phyloP scores from a whole-genome alignment of 1,140 invertebrate species.

The Polyergus mexicanus region DNA sequence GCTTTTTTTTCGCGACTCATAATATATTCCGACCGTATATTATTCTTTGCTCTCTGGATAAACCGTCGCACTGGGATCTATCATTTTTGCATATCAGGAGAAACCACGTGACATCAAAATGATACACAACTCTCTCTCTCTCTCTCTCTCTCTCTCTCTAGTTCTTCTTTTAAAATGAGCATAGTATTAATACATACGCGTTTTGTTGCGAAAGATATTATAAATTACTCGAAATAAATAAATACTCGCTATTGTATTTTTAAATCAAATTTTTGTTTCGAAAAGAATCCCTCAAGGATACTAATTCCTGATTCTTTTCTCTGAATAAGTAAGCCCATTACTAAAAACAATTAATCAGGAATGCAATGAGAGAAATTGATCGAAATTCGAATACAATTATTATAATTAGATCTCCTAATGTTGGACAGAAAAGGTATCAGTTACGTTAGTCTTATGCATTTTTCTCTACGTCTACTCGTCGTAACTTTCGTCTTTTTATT shows the following conservation, averaged over 20 bases:
- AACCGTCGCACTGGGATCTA: slow-evolving; percentile 68
- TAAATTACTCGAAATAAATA: slow-evolving; percentile 17
- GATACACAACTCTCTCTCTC: slow-evolving; percentile 48
- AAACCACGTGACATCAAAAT: slow-evolving; percentile 59
- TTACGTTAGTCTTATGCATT: not conserved
- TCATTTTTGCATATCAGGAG: slow-evolving; percentile 74
- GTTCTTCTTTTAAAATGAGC: slow-evolving; percentile 39
- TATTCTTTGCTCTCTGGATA: slow-evolving; percentile 58
- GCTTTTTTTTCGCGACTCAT: slow-evolving; percentile 52
- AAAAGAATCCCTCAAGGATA: not conserved
- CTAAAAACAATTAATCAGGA: not conserved
- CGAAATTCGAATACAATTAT: not conserved
- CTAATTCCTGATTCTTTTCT: not conserved
- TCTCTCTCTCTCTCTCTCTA: too few relatives aligned
- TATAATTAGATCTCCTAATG: not conserved
- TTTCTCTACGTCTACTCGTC: not conserved
- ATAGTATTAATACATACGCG: not conserved
- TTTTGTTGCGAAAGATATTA: slow-evolving; percentile 3
- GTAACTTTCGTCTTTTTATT: slow-evolving; percentile 9
- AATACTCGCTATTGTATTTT: not conserved
- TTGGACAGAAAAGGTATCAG: not conserved
- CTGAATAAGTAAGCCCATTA: not conserved
- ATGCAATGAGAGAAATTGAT: not conserved
- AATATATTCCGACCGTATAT: slow-evolving; percentile 65
- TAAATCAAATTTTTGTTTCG: not conserved